A percentile compares a stretch with the other conserved stretches of the same genome.
These are phyloP conservation scores for Platysternon megacephalum DNA, from an alignment of 2,113 vertebrate species.

Conservation along the genomic window DNA sequence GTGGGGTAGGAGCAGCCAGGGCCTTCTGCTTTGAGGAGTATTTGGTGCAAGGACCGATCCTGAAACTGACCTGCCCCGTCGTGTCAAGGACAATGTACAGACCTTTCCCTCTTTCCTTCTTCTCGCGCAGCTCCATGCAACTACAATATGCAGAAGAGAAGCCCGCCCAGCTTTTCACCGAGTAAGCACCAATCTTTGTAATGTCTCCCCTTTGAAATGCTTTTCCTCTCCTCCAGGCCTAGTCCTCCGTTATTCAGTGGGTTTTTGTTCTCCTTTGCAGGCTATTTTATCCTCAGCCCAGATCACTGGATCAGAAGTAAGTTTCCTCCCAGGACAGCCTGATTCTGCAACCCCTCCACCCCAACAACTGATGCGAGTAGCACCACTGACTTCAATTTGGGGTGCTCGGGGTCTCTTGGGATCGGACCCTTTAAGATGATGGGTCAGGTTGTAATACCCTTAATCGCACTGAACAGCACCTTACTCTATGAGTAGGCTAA, in stretches of 20 bases:
- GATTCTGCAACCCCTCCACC: neutral
- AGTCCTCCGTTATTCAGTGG: neutral
- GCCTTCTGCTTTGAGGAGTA: neutral
- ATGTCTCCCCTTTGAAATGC: conserved; percentile 9
- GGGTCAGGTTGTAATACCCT: neutral
- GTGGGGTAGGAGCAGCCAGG: neutral
- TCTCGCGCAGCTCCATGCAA: conserved; percentile 60
- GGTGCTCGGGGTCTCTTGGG: neutral
- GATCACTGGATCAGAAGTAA: conserved; percentile 68
- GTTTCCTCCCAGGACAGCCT: conserved; percentile 19
- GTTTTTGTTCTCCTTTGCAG: conserved; percentile 63
- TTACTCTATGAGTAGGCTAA: neutral
- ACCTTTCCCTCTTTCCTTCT: neutral
- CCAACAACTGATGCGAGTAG: neutral
- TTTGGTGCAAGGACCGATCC: neutral
- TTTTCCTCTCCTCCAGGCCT: neutral
- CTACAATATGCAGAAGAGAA: conserved; percentile 61
- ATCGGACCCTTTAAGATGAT: neutral
- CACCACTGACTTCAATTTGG: no score
- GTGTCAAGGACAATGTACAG: neutral
- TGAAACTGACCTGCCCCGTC: neutral
- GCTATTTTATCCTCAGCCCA: conserved; percentile 75
- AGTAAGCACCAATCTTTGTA: conserved; percentile 59
- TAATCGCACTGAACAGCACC: neutral
- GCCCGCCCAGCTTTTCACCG: conserved; percentile 18